Conservation (phyloP, 2,797 vertebrate genomes). For the Etheostoma perlongum region DNA sequence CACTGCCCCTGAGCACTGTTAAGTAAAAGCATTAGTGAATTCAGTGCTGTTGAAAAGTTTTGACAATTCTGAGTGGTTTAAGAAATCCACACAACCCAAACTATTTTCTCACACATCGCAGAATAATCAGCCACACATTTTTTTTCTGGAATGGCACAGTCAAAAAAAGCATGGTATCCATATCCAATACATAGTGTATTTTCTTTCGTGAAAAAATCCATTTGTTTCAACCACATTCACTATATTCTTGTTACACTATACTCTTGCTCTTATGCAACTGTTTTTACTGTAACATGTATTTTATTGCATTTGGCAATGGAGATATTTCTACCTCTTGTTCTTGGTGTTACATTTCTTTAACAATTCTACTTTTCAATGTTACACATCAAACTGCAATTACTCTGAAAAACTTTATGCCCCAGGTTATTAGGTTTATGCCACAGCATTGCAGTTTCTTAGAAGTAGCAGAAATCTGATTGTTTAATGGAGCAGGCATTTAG, state of each 20-base stretch:
- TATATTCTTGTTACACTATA: slow-evolving; percentile 8
- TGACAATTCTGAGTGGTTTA: slow-evolving; percentile 8
- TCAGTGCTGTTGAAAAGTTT: neutral
- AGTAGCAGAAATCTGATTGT: slow-evolving; percentile 46
- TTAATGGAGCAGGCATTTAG: slow-evolving; percentile 56
- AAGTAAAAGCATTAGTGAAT: neutral
- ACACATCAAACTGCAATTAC: slow-evolving; percentile 11
- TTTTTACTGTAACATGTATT: slow-evolving; percentile 7
- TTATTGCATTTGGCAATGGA: neutral
- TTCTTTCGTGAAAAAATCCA: slow-evolving; percentile 3
- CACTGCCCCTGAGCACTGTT: neutral
- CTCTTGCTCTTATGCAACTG: neutral
- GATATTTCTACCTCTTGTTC: neutral
- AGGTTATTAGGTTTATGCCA: slow-evolving; percentile 29
- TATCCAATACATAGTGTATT: slow-evolving; percentile 7
- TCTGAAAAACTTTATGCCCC: neutral
- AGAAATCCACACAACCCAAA: slow-evolving; percentile 9
- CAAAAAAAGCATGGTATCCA: slow-evolving; percentile 6
- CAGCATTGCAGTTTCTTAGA: slow-evolving; percentile 19
- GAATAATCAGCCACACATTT: slow-evolving; percentile 12
- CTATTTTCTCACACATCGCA: slow-evolving; percentile 6
- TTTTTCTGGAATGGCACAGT: neutral
- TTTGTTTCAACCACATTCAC: slow-evolving; percentile 18
- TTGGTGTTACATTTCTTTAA: neutral
- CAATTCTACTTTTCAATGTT: neutral